A percentile compares a stretch with the other conserved stretches of the same genome.
These are phyloP conservation scores for Conomelus anceps DNA, from an alignment of 2,888 invertebrate species.

Conservation along the genomic window DNA sequence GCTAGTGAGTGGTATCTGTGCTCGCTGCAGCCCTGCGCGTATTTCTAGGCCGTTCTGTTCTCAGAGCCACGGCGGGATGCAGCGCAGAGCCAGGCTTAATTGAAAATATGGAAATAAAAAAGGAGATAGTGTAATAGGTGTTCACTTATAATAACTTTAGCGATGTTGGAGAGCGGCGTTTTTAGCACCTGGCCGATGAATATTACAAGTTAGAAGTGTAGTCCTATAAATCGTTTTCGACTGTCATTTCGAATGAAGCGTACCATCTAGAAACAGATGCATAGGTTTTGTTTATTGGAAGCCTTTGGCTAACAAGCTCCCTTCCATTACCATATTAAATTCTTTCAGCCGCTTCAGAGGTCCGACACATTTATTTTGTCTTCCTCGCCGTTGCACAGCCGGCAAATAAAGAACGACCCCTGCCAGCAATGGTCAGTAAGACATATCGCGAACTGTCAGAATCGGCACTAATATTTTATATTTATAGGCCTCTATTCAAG, in stretches of 20 bases:
- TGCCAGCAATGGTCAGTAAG: not conserved
- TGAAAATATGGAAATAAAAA: conserved; percentile 14
- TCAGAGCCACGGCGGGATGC: not conserved
- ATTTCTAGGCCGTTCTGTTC: not conserved
- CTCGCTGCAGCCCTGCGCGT: too few relatives aligned
- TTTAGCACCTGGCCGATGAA: conserved; percentile 8
- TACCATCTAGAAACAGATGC: conserved; percentile 2
- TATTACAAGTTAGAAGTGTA: not conserved
- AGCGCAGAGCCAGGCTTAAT: not conserved
- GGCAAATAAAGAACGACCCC: not conserved
- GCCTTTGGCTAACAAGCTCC: not conserved
- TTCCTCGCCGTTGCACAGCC: not conserved
- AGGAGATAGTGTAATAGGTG: not conserved
- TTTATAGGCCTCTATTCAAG: not conserved
- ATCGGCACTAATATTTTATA: not conserved
- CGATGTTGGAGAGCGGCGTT: not conserved
- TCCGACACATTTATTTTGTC: not conserved
- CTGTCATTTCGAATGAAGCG: conserved; percentile 12
- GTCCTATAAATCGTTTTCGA: conserved; percentile 6
- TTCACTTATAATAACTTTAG: not conserved
- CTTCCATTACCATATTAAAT: conserved; percentile 8
- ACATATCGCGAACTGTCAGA: not conserved
- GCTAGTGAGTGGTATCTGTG: too few relatives aligned
- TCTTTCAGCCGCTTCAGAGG: not conserved
- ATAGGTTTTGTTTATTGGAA: not conserved